phyloP scores from a whole-genome alignment of 2,888 invertebrate species.

The Liopterus haemorrhoidalis region DNA sequence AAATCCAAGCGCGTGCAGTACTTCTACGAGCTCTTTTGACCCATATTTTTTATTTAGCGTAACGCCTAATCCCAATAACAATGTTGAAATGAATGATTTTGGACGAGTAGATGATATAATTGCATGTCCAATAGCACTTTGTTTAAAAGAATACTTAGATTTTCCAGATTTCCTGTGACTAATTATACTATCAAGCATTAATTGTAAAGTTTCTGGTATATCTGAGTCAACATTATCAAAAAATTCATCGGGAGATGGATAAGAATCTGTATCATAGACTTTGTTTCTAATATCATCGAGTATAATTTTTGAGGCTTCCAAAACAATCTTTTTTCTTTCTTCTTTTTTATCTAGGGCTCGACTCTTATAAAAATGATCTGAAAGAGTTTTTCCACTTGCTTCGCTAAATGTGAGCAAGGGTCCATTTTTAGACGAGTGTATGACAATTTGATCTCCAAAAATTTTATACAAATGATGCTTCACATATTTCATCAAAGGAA shows the following conservation, averaged over 20 bases:
- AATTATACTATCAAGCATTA: too few species aligned
- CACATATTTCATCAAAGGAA: slow-evolving; percentile 13
- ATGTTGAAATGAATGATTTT: slow-evolving; percentile 14
- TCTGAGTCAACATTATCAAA: background rate
- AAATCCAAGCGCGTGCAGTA: slow-evolving; percentile 17
- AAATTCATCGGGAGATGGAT: background rate
- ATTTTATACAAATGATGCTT: slow-evolving; percentile 15
- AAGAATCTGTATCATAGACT: background rate
- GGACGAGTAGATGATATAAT: slow-evolving; percentile 3
- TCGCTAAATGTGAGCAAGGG: slow-evolving; percentile 9
- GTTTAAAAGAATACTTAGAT: too few species aligned
- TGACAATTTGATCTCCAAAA: slow-evolving; percentile 5
- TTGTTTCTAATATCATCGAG: slow-evolving; percentile 11
- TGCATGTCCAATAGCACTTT: slow-evolving; percentile 2
- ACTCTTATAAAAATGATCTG: slow-evolving; percentile 7
- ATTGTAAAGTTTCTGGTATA: background rate
- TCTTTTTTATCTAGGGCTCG: slow-evolving; percentile 4
- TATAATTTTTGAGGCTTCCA: slow-evolving; percentile 14
- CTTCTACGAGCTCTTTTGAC: slow-evolving; percentile 16
- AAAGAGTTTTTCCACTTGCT: slow-evolving; percentile 8
- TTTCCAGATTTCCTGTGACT: background rate
- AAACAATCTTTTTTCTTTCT: slow-evolving; percentile 13
- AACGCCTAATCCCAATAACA: slow-evolving; percentile 16
- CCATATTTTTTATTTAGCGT: slow-evolving; percentile 20
- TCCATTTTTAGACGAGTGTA: slow-evolving; percentile 4